Evolutionary conservation across 1,140 invertebrate genomes (phyloP).

Genomic region (Goniozus legneri): DNA sequence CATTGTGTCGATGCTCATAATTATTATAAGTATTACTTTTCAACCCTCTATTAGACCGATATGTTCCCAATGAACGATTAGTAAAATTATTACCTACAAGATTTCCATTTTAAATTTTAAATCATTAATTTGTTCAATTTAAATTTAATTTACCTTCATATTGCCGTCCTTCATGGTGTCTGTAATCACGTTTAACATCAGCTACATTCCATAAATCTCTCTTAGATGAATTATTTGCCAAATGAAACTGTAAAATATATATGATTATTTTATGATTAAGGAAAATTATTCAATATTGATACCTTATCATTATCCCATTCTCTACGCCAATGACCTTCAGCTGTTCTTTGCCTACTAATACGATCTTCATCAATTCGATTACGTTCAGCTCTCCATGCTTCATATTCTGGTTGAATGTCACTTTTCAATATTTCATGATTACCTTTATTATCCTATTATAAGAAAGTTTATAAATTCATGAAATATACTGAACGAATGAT

Average conservation of each 20-base stretch:
- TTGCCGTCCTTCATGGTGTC: conserved; percentile 36
- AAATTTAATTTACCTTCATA: conserved; percentile 18
- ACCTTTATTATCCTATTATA: conserved; percentile 23
- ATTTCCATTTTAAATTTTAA: background rate
- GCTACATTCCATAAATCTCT: conserved; percentile 15
- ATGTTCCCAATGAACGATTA: conserved; percentile 20
- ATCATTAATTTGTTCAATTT: background rate
- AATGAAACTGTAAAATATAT: conserved; percentile 24
- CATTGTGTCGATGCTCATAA: conserved; percentile 28
- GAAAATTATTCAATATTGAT: conserved; percentile 8
- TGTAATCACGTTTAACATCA: conserved; percentile 27
- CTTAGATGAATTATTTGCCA: conserved; percentile 32
- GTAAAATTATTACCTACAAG: conserved; percentile 30
- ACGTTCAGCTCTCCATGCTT: conserved; percentile 52
- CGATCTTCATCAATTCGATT: conserved; percentile 53
- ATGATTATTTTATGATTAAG: conserved; percentile 2
- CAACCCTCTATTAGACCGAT: conserved; percentile 26
- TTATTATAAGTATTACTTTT: conserved; percentile 27
- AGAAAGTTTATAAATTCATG: background rate
- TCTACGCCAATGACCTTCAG: conserved; percentile 53
- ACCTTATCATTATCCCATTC: conserved; percentile 56
- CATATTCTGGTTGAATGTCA: conserved; percentile 43
- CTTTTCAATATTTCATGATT: conserved; percentile 24
- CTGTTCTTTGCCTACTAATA: conserved; percentile 50
- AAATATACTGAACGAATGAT: background rate